Conservation (phyloP, 1,140 invertebrate species). For the Cyphomyrmex costatus region DNA sequence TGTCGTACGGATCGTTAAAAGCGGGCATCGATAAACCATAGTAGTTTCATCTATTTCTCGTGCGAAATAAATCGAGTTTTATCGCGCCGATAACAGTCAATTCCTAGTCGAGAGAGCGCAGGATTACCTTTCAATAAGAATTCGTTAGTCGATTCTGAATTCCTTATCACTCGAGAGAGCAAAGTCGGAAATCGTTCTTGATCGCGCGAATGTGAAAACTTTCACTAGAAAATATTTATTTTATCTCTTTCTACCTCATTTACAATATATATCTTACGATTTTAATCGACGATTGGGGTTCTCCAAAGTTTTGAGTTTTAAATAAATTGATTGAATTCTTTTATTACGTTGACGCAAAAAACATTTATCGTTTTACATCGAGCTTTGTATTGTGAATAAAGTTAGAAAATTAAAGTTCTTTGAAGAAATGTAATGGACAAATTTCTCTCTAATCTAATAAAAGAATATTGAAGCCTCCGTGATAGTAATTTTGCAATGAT, state of each 20-base stretch:
- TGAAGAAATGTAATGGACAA: neutral
- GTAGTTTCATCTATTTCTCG: constrained; percentile 48
- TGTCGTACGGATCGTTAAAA: constrained; percentile 4
- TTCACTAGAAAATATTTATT: neutral
- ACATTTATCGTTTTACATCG: neutral
- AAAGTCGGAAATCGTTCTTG: constrained; percentile 37
- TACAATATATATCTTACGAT: neutral
- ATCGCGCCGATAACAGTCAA: constrained; percentile 39
- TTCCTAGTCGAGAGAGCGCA: neutral
- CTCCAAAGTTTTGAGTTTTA: neutral
- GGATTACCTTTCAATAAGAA: constrained; percentile 52
- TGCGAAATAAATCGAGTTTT: constrained; percentile 61
- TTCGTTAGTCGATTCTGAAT: constrained; percentile 41
- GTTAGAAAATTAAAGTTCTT: neutral
- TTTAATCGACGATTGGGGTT: neutral
- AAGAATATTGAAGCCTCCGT: neutral
- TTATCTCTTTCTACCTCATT: neutral
- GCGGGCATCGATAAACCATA: constrained; percentile 32
- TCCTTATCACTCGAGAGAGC: neutral
- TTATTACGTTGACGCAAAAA: neutral
- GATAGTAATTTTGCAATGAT: neutral
- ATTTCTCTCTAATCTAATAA: neutral
- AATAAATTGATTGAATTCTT: neutral
- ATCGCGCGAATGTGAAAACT: neutral
- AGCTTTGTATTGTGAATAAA: constrained; percentile 2